phyloP scores from a whole-genome alignment of 2,113 vertebrate species.

The Hippotragus niger region DNA sequence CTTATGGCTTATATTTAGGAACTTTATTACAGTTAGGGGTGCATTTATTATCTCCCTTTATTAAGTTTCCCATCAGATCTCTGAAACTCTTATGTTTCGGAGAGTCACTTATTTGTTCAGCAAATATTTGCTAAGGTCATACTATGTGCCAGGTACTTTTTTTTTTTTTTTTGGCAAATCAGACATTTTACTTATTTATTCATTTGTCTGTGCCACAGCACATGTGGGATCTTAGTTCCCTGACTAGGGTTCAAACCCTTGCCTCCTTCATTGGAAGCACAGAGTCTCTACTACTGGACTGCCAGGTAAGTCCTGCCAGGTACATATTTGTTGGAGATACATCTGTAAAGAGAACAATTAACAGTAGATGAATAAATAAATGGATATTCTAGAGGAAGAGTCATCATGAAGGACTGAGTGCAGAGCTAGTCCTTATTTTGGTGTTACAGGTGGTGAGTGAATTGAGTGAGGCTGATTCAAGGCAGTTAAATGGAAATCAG shows the following conservation, averaged over 20 bases:
- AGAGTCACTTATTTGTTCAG: slow-evolving; percentile 19
- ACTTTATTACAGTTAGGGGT: background rate
- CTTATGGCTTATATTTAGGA: background rate
- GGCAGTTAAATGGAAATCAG: background rate
- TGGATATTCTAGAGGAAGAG: background rate
- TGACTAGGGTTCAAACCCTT: background rate
- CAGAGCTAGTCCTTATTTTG: background rate
- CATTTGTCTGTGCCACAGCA: background rate
- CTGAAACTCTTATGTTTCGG: background rate
- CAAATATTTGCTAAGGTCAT: slow-evolving; percentile 50
- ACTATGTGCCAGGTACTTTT: background rate
- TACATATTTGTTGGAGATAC: slow-evolving; percentile 25
- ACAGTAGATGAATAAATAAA: background rate
- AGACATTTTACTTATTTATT: background rate
- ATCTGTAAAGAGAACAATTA: background rate
- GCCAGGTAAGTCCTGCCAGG: background rate
- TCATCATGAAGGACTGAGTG: background rate
- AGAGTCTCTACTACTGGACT: background rate
- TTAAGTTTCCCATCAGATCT: slow-evolving; percentile 19
- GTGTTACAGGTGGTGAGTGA: background rate
- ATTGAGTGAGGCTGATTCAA: background rate
- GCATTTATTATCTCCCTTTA: slow-evolving; percentile 10
- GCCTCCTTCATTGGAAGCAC: background rate
- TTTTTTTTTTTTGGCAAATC: background rate
- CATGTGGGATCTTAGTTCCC: background rate